A percentile compares a stretch with the other conserved stretches of the same genome.
These are phyloP conservation scores for Monodelphis domestica DNA, from an alignment of 2,797 vertebrate species.

Conservation along the genomic window DNA sequence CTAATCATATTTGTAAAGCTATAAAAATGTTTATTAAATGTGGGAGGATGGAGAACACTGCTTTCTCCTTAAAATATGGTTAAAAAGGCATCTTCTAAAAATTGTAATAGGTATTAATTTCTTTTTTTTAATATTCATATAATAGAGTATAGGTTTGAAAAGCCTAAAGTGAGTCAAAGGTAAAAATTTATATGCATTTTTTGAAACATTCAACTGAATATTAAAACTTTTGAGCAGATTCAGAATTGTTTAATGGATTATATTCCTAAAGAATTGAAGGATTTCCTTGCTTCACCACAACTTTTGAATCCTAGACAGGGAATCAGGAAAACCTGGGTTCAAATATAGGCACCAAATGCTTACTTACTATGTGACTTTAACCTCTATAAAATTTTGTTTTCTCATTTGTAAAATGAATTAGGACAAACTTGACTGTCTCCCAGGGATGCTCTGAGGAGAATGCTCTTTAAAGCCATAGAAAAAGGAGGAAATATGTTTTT, in stretches of 20 bases:
- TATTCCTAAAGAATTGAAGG: neutral
- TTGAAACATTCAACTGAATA: conserved; percentile 13
- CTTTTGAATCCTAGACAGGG: neutral
- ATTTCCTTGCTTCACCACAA: neutral
- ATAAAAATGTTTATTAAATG: conserved; percentile 62
- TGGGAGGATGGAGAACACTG: neutral
- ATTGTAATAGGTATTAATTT: neutral
- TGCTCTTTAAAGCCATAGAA: neutral
- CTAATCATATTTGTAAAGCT: conserved; percentile 51
- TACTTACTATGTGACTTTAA: neutral
- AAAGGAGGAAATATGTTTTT: neutral
- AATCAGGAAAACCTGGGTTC: neutral
- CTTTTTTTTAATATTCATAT: conserved; percentile 13
- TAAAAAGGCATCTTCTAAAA: neutral
- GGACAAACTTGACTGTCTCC: neutral
- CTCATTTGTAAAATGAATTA: neutral
- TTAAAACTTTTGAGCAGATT: neutral
- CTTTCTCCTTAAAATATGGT: neutral
- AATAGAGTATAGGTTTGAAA: conserved; percentile 8
- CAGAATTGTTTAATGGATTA: neutral
- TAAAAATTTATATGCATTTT: conserved; percentile 1
- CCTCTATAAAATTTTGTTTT: neutral
- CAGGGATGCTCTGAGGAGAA: neutral
- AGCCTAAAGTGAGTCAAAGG: neutral
- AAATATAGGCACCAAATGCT: neutral